A percentile compares a stretch with the other conserved stretches of the same genome.
Evolutionary conservation across 2,113 vertebrate genomes (phyloP).

Genomic region (Thunnus maccoyii): DNA sequence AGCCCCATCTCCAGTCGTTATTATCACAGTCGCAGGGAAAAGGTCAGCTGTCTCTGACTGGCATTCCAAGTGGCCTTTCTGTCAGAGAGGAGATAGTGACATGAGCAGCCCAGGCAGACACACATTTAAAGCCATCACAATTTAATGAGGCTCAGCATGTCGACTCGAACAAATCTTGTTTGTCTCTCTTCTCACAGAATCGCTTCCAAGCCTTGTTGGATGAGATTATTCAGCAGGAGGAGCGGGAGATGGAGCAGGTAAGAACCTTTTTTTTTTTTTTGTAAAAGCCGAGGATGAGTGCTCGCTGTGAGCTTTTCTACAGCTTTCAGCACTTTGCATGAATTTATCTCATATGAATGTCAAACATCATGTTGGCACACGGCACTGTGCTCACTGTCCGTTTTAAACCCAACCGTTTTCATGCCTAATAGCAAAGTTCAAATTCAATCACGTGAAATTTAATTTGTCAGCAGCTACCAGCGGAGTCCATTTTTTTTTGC

Average conservation of each 20-base stretch:
- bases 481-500: constrained; percentile 2
- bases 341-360: constrained; percentile 36
- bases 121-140: constrained; percentile 65
- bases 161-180: constrained; percentile 59
- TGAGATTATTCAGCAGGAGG: constrained; percentile 96
- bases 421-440: constrained; percentile 24
- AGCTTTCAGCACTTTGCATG: constrained; percentile 44
- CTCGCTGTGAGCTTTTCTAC: constrained; percentile 23
- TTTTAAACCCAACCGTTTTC: constrained; percentile 20
- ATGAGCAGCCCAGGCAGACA: constrained; percentile 51
- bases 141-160: constrained; percentile 67
- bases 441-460: constrained; percentile 37
- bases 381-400: neutral
- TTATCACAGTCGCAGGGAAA: constrained; percentile 73
- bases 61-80: constrained; percentile 75
- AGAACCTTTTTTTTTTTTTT: constrained; percentile 48
- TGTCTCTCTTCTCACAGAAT: constrained; percentile 84
- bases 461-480: constrained; percentile 44
- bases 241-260: constrained; percentile 95
- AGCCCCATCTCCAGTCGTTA: constrained; percentile 69
- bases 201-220: constrained; percentile 95
- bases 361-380: constrained; percentile 16
- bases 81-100: constrained; percentile 67
- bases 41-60: constrained; percentile 80
- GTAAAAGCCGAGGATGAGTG: constrained; percentile 26